Conservation (phyloP, 2,888 invertebrate species). For the Lepas anatifera region DNA sequence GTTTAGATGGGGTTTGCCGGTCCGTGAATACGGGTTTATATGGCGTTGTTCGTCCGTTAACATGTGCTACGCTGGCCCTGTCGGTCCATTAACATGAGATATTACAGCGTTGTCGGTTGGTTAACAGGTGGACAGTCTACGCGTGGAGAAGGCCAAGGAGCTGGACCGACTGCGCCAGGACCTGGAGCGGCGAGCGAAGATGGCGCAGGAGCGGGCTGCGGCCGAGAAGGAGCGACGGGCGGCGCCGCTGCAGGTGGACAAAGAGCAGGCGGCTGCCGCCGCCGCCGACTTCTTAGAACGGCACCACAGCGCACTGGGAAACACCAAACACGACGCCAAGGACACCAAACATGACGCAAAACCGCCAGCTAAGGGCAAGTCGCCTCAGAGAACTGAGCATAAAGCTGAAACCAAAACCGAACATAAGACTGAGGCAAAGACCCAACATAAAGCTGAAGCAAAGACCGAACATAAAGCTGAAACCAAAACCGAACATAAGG, state of each 20-base stretch:
- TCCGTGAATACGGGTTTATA: too few relatives aligned
- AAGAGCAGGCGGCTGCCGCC: background rate
- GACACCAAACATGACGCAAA: background rate
- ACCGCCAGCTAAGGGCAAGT: background rate
- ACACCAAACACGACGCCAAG: background rate
- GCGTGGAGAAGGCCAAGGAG: slow-evolving; percentile 53
- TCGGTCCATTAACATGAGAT: too few relatives aligned
- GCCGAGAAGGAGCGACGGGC: background rate
- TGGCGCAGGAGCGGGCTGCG: background rate
- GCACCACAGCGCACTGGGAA: background rate
- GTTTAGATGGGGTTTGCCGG: too few relatives aligned
- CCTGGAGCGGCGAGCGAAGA: background rate
- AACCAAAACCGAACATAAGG: background rate
- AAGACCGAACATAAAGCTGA: background rate
- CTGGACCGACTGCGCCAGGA: slow-evolving; percentile 13
- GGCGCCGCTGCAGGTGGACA: background rate
- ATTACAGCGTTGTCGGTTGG: too few relatives aligned
- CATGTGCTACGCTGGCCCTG: too few relatives aligned
- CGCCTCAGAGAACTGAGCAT: background rate
- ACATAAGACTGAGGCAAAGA: background rate
- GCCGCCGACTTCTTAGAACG: background rate
- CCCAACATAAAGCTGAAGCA: background rate
- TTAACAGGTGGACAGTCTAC: slow-evolving; percentile 48
- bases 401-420: background rate
- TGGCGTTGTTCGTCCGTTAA: too few relatives aligned